phyloP scores from a whole-genome alignment of 2,113 vertebrate genomes.

The Promerops cafer region DNA sequence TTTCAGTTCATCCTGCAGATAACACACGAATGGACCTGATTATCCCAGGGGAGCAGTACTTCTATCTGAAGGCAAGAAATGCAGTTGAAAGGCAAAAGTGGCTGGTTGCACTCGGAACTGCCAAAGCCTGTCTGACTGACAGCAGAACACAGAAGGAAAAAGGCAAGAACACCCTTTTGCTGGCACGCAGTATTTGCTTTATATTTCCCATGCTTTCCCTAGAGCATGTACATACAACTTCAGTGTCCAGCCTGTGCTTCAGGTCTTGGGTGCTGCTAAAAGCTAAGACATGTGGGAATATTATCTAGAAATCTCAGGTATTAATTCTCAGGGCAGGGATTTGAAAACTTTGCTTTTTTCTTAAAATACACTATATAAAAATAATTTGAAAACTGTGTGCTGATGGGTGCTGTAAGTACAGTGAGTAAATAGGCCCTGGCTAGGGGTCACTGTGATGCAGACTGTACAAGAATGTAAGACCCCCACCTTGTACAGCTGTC shows the following conservation, averaged over 20 bases:
- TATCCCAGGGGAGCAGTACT: slow-evolving; percentile 95
- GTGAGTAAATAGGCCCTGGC: not conserved
- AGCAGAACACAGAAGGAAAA: slow-evolving; percentile 93
- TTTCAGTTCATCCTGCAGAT: slow-evolving; percentile 88
- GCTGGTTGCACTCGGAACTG: slow-evolving; percentile 92
- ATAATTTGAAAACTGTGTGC: not conserved
- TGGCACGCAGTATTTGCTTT: not conserved
- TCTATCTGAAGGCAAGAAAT: slow-evolving; percentile 94
- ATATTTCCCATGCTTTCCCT: not conserved
- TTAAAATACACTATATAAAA: not conserved
- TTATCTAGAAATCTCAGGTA: not conserved
- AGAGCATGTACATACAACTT: not conserved
- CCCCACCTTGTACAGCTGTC: not conserved
- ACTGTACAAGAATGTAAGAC: not conserved
- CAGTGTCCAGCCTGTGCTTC: not conserved
- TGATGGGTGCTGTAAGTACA: not conserved
- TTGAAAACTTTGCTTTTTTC: not conserved
- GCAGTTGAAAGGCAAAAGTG: slow-evolving; percentile 94
- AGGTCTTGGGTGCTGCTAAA: not conserved
- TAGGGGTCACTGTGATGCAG: not conserved
- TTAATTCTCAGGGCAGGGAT: not conserved
- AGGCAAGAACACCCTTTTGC: slow-evolving; percentile 68
- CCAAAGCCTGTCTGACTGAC: slow-evolving; percentile 96
- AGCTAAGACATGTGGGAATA: not conserved
- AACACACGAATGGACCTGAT: slow-evolving; percentile 91